phyloP scores from a whole-genome alignment of 2,888 invertebrate species.

The Dryobota labecula region DNA sequence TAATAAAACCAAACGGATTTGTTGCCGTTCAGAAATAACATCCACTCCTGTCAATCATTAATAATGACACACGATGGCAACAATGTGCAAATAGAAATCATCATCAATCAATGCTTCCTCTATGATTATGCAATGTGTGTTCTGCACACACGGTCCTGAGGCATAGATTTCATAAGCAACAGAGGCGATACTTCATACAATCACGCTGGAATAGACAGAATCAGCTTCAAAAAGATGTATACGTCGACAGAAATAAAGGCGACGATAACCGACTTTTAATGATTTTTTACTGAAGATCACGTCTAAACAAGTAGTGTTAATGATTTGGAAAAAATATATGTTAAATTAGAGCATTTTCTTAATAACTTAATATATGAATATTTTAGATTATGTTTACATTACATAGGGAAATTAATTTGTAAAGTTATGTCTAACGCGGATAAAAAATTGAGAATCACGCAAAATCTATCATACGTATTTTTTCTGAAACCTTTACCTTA shows the following conservation, averaged over 20 bases:
- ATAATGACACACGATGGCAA: neutral
- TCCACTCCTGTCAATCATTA: neutral
- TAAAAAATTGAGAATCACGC: too few species aligned
- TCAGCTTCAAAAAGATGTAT: neutral
- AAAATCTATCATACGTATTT: too few species aligned
- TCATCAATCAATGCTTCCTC: constrained; percentile 43
- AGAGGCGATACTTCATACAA: constrained; percentile 9
- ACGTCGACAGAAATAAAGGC: neutral
- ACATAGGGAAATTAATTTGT: too few species aligned
- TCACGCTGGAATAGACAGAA: neutral
- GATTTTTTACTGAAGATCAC: too few species aligned
- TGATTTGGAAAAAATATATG: too few species aligned
- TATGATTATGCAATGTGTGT: constrained; percentile 44
- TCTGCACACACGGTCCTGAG: neutral
- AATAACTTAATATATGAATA: too few species aligned
- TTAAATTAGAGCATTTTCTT: too few species aligned
- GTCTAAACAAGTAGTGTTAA: too few species aligned
- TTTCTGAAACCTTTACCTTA: too few species aligned
- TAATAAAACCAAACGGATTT: neutral
- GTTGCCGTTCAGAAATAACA: neutral
- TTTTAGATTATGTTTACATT: too few species aligned
- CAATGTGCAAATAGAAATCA: constrained; percentile 38
- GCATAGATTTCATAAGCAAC: constrained; percentile 1
- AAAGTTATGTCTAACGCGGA: too few species aligned
- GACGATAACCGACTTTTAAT: too few species aligned